Evolutionary conservation across 2,888 invertebrate species (phyloP).

Genomic region (Salpingus planirostris): DNA sequence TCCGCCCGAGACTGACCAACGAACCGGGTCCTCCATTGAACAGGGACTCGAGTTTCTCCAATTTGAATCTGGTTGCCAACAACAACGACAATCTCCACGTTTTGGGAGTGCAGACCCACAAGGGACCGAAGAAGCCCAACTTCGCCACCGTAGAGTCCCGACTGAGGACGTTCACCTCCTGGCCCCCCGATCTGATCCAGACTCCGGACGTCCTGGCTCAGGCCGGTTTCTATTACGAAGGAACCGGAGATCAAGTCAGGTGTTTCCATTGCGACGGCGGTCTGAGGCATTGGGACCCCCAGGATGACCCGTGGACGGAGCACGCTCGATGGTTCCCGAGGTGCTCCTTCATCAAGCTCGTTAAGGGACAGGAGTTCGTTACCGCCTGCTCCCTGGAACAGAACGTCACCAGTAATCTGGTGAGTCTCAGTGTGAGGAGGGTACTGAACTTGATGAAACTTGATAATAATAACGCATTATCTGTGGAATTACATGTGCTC

Average conservation of each 20-base stretch:
- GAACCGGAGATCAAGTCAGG: conserved; percentile 65
- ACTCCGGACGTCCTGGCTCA: conserved; percentile 68
- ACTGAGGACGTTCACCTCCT: conserved; percentile 59
- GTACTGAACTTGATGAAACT: too few relatives aligned
- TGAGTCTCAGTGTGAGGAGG: too few relatives aligned
- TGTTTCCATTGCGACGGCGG: conserved; percentile 96
- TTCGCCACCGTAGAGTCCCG: conserved; percentile 62
- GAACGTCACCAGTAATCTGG: conserved; percentile 25
- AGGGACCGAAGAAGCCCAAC: conserved; percentile 55
- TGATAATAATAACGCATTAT: too few relatives aligned
- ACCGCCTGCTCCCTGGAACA: conserved; percentile 42
- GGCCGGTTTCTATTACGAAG: conserved; percentile 84
- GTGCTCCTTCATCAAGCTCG: conserved; percentile 74
- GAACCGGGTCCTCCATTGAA: conserved; percentile 24
- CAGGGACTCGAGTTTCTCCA: conserved; percentile 17
- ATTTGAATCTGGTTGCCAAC: conserved; percentile 27
- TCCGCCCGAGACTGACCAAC: conserved; percentile 30
- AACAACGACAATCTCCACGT: conserved; percentile 33
- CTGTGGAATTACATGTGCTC: too few relatives aligned
- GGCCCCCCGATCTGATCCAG: conserved; percentile 70
- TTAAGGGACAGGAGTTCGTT: conserved; percentile 74
- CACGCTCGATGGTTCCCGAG: conserved; percentile 90
- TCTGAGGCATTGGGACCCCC: conserved; percentile 79
- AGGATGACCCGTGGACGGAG: conserved; percentile 88
- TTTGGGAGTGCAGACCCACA: conserved; percentile 51